Percentiles rank a stretch among this genome's conserved stretches.
These are phyloP conservation scores for Oreochromis mossambicus DNA, from an alignment of 2,797 vertebrate genomes.

Conservation along the genomic window DNA sequence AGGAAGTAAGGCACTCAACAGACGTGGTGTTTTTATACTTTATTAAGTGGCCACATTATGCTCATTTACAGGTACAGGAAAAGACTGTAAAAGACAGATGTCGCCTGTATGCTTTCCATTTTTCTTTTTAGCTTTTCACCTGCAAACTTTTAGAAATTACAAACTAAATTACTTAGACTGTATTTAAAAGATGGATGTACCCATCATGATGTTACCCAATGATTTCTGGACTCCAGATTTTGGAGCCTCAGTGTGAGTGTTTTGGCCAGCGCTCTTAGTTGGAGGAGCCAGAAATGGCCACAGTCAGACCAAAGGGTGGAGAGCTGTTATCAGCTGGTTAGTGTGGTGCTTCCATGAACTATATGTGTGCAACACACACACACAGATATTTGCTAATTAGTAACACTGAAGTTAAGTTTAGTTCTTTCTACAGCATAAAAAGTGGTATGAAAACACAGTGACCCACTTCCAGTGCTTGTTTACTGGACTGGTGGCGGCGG, in stretches of 20 bases:
- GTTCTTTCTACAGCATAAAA: neutral
- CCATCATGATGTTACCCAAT: neutral
- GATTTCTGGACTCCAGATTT: neutral
- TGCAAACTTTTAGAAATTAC: neutral
- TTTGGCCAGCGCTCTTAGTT: neutral
- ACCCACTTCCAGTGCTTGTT: neutral
- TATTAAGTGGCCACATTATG: neutral
- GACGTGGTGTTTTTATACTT: neutral
- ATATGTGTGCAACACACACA: neutral
- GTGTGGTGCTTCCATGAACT: neutral
- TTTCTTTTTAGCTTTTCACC: neutral
- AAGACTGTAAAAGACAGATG: neutral
- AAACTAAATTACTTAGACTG: neutral
- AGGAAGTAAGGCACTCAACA: slow-evolving; percentile 82
- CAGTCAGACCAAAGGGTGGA: neutral
- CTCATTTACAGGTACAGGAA: neutral
- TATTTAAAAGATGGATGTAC: neutral
- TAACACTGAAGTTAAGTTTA: neutral
- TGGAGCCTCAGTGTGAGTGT: neutral
- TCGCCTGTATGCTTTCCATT: neutral
- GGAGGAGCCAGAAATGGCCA: neutral
- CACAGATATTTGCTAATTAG: neutral
- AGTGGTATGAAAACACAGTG: neutral
- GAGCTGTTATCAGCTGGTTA: neutral
- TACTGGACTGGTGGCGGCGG: neutral